A percentile compares a stretch with the other conserved stretches of the same genome.
Evolutionary conservation across 2,113 vertebrate species (phyloP).

Genomic region (Megaceryle maxima): DNA sequence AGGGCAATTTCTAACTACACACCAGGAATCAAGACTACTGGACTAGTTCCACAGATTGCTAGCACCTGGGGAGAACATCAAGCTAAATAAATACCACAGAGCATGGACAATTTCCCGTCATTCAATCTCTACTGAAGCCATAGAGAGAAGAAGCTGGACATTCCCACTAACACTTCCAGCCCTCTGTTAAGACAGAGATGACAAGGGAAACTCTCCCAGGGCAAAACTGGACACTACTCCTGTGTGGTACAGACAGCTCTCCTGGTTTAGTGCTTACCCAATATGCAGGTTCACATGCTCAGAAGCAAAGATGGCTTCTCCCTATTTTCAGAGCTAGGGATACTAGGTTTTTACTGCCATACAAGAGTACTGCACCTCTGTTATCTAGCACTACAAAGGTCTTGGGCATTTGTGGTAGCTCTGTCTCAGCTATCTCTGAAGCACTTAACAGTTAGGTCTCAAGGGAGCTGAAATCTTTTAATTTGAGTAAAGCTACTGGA

Average conservation of each 20-base stretch:
- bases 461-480: slow-evolving; percentile 20
- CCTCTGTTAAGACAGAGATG: not conserved
- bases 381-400: not conserved
- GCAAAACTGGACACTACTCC: not conserved
- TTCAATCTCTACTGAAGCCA: not conserved
- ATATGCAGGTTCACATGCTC: accelerated
- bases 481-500: slow-evolving; percentile 22
- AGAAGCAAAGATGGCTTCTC: not conserved
- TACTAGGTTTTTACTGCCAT: not conserved
- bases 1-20: not conserved
- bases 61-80: not conserved
- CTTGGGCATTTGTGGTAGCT: not conserved
- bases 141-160: not conserved
- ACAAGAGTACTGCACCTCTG: not conserved
- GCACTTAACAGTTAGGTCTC: slow-evolving; percentile 8
- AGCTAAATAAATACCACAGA: not conserved
- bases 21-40: not conserved
- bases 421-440: slow-evolving; percentile 18
- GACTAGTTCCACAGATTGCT: not conserved
- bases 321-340: not conserved
- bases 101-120: not conserved
- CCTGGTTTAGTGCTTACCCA: not conserved
- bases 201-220: not conserved
- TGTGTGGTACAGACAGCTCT: not conserved
- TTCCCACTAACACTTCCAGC: not conserved